A percentile compares a stretch with the other conserved stretches of the same genome.
Conservation (phyloP, 2,113 vertebrate species). For the Diglossa brunneiventris region DNA sequence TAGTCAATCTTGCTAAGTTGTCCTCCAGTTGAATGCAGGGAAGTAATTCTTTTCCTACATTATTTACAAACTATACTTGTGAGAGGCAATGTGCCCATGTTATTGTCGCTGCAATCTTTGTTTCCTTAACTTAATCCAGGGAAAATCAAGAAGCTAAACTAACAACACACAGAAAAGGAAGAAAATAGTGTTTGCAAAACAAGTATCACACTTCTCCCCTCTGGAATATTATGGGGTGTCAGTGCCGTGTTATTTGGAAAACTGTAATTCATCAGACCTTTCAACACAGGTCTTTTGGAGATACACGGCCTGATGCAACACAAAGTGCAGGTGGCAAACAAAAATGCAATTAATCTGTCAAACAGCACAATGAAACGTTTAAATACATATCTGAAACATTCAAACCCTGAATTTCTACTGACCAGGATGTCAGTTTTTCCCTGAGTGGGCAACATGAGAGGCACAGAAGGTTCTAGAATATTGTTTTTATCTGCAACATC, state of each 20-base stretch:
- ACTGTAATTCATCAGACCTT: not conserved
- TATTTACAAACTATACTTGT: constrained; percentile 7
- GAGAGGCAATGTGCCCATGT: not conserved
- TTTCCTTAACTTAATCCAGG: not conserved
- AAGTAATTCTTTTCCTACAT: constrained; percentile 16
- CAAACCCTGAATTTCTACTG: not conserved
- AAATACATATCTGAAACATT: not conserved
- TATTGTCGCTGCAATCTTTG: not conserved
- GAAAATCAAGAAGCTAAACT: not conserved
- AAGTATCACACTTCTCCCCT: not conserved
- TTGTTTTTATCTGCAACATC: not conserved
- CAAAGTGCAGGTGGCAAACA: not conserved
- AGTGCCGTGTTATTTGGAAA: not conserved
- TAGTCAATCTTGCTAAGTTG: not conserved
- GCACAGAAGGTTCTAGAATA: not conserved
- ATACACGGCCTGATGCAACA: not conserved
- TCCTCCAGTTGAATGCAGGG: not conserved
- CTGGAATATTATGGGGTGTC: not conserved
- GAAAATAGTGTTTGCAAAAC: not conserved
- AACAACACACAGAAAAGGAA: not conserved
- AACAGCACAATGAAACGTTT: not conserved
- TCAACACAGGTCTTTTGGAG: not conserved
- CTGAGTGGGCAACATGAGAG: not conserved
- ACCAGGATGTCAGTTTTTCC: not conserved
- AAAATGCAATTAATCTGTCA: not conserved